phyloP scores from a whole-genome alignment of 1,140 invertebrate genomes.

The Drosophila ficusphila region DNA sequence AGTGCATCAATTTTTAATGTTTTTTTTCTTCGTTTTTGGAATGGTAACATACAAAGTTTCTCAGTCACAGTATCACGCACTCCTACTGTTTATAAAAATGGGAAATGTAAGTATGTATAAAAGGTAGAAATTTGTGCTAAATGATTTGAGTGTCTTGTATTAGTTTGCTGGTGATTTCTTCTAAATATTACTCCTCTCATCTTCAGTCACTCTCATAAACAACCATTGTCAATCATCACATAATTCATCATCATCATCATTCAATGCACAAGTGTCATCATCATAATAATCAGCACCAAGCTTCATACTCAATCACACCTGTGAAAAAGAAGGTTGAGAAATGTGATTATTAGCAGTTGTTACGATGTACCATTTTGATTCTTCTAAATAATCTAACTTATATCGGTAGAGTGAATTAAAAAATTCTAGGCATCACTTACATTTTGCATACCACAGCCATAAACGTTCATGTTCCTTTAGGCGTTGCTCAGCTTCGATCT shows the following conservation, averaged over 20 bases:
- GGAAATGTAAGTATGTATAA: slow-evolving; percentile 44
- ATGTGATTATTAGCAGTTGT: slow-evolving; percentile 25
- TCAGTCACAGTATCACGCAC: slow-evolving; percentile 56
- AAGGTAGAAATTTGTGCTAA: slow-evolving; percentile 64
- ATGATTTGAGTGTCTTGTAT: slow-evolving; percentile 22
- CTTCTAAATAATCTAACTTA: slow-evolving; percentile 22
- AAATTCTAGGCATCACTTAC: slow-evolving; percentile 64
- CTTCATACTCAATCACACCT: slow-evolving; percentile 60
- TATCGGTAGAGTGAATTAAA: slow-evolving; percentile 8
- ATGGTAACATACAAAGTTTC: slow-evolving; percentile 53
- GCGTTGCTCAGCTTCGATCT: slow-evolving; percentile 27
- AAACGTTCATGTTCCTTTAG: slow-evolving; percentile 31
- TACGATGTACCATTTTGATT: not conserved
- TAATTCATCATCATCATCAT: slow-evolving; percentile 39
- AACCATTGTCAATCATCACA: slow-evolving; percentile 60
- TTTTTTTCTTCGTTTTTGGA: slow-evolving; percentile 39
- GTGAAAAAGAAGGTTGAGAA: slow-evolving; percentile 44
- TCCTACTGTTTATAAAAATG: slow-evolving; percentile 15
- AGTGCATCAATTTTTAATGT: slow-evolving; percentile 11
- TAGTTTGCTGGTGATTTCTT: slow-evolving; percentile 31
- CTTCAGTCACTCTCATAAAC: slow-evolving; percentile 33
- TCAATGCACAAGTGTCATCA: slow-evolving; percentile 49
- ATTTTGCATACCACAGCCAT: slow-evolving; percentile 68
- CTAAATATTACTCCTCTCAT: slow-evolving; percentile 5
- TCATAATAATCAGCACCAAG: slow-evolving; percentile 48